Evolutionary conservation across 1,140 invertebrate species (phyloP), one percentile per base, ranked within the genome.

Genomic region (Eueides isabella): DNA sequence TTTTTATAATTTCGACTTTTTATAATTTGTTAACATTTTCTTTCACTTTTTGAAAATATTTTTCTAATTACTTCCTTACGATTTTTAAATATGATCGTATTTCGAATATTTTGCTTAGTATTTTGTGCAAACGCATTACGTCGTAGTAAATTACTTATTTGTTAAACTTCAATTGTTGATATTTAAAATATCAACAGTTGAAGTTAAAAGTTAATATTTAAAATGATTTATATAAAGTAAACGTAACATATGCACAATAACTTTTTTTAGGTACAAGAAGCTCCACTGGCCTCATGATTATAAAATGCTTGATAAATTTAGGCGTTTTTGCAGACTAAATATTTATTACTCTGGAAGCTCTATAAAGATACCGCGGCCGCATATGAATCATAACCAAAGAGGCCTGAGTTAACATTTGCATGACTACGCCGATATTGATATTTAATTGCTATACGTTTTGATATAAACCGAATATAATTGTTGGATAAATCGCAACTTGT

Each of bases 391-490:
- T 82, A 79, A 76, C 75, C 41, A 48, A 74, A 70, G 73, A 44
- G 78, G 72, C 68, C 76, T 76, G 69, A 61, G 85, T 86, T 82
- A 83, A 81, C 85, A 86, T 87, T 88, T 86, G 81, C 87, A 88
- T 85, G 82, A 81, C 75, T 77, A 81, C 75, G 82, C 74, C 68
- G 66, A 75, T 77, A 74, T 78, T 61, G 75, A 76, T 74, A 75
- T 80, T 83, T 90, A 89, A 88, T 88, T 89, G 87, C 81, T 85
- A 85, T 87, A 86, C 0, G 78, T 81, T 82, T 80, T 74, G 80
- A 85, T 85, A 85, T 88, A 85, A 87, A 91, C 87, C 79, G 84
- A 77, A 81, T 85, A 84, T 75, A 85, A 74, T 75, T 71, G 75
- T 61, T 69, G 78, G 23, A 55, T 55, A 26, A 55, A 31, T 23